These are phyloP conservation scores for Thymelicus lineola DNA, from an alignment of 2,888 invertebrate species.

Conservation along the genomic window DNA sequence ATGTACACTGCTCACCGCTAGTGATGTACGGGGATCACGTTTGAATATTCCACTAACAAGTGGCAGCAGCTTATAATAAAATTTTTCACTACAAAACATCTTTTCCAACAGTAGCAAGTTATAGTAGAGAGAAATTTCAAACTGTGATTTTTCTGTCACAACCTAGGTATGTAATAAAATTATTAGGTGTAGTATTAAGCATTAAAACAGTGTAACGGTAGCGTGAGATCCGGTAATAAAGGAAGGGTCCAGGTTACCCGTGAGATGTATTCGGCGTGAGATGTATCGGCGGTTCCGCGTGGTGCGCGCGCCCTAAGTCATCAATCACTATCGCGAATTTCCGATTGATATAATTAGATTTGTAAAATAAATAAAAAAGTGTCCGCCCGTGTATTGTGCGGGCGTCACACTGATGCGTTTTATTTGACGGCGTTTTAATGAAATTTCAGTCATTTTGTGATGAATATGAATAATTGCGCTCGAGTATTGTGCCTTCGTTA, in stretches of 20 bases:
- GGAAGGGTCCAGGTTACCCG: no score
- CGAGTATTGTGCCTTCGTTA: conserved; percentile 7
- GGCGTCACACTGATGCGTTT: conserved; percentile 45
- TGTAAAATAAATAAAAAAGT: conserved; percentile 52
- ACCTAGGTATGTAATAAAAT: no score
- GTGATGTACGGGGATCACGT: no score
- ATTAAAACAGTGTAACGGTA: background rate
- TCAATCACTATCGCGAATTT: conserved; percentile 65
- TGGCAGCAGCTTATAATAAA: no score
- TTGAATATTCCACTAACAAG: no score
- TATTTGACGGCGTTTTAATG: conserved; percentile 51
- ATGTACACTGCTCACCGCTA: no score
- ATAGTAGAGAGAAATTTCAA: no score
- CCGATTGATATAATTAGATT: conserved; percentile 69
- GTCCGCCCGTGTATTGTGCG: conserved; percentile 38
- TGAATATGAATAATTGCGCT: conserved; percentile 28
- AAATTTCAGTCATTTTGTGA: conserved; percentile 41
- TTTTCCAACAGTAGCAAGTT: no score
- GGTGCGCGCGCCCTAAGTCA: conserved; percentile 52
- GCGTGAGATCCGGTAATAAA: no score
- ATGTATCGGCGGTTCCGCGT: background rate
- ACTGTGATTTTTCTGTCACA: no score
- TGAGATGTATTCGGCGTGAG: no score
- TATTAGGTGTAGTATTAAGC: conserved; percentile 2
- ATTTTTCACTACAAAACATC: no score